These are phyloP conservation scores for Tachystola acroxantha DNA, from an alignment of 2,888 invertebrate species.

Conservation along the genomic window DNA sequence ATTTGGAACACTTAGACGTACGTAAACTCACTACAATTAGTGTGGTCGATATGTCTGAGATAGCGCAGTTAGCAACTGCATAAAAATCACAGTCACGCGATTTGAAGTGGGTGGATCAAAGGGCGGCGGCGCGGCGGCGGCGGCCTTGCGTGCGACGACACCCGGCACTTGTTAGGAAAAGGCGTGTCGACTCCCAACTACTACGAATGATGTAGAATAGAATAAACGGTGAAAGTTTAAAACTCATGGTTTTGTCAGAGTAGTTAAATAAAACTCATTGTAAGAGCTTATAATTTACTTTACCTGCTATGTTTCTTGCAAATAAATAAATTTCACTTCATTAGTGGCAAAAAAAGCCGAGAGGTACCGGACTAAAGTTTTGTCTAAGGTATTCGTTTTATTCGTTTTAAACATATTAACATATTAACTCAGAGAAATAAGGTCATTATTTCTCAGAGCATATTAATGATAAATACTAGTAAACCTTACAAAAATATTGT, in stretches of 20 bases:
- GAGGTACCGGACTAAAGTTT: no score
- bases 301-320: no score
- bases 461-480: no score
- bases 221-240: slow-evolving; percentile 33
- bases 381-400: no score
- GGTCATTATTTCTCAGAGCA: no score
- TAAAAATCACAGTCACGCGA: slow-evolving; percentile 68
- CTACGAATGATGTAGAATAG: slow-evolving; percentile 31
- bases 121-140: slow-evolving; percentile 76
- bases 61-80: slow-evolving; percentile 45
- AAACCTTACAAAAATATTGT: no score
- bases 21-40: slow-evolving; percentile 4
- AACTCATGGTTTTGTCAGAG: slow-evolving; percentile 7
- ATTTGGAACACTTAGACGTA: not conserved
- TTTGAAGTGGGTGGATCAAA: slow-evolving; percentile 77
- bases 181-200: slow-evolving; percentile 73
- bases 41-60: slow-evolving; percentile 24
- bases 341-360: no score
- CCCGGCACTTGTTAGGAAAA: slow-evolving; percentile 77
- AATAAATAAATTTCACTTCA: no score
- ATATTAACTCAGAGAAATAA: no score
- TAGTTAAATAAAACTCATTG: not conserved
- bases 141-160: slow-evolving; percentile 74
- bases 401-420: no score
- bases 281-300: no score